Base-by-base conservation (phyloP, 2,113 vertebrate genomes). In the Taxidea taxus region DNA sequence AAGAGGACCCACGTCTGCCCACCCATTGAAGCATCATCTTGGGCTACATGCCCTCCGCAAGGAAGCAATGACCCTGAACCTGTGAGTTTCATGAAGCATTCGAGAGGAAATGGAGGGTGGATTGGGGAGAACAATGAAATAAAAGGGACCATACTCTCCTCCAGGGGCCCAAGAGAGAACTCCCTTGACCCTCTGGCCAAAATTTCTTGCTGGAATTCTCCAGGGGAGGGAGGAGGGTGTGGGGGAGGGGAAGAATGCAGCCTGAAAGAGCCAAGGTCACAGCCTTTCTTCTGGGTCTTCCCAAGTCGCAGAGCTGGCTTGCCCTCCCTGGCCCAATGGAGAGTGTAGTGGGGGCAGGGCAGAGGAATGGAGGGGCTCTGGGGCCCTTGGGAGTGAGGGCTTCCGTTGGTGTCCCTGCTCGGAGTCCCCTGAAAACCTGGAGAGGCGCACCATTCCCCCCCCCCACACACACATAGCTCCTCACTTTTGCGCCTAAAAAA, bases 31-130 rank as follows among this genome's bases (percentile, higher is more conserved):
- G 27, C 10, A 7, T 16, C 16, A 14, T 31, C 88, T 16, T 3
- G 20, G 72, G 51, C 25, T 21, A 2, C 31, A 13, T 0, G 2
- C 21, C 16, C 14, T 1, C 58, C 51, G 42, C 39, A 42, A 9
- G 1, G 42, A 49, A 21, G 20, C 1, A 14, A 21, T 9, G 21
- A 47, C 74, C 18, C 20, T 10, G 21, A 34, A 21, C 37, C 51
- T 44, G 51, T 27, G 89, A 72, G 49, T 18, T 37, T 58, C 51
- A 2, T 2, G 29, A 86, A 89, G 37, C 20, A 20, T 47, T 39
- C 16, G 58, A 23, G 54, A 82, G 29, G 77, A 29, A 37, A 44
- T n/a, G 74, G 68, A 21, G 56, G 47, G 16, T 21, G 15, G 20
- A 14, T 0, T 54, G 29, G 12, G 21, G 9, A 49, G 62, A 44